Evolutionary conservation across 2,888 invertebrate species (phyloP), one percentile per base, ranked within the genome.

Genomic region (Terebella lapidaria): DNA sequence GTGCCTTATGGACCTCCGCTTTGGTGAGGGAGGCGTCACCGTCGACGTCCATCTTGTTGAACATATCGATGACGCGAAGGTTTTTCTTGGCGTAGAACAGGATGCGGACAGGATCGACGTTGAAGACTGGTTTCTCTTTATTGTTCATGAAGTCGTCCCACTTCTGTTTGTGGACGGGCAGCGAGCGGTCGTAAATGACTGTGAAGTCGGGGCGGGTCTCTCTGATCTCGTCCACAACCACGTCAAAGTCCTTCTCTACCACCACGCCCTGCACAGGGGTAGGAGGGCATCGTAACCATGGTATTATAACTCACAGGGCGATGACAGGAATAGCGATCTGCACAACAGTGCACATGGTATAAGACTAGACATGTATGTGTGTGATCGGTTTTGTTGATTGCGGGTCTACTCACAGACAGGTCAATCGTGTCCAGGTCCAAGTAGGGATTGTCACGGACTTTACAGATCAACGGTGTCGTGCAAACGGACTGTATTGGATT

Each of bases 401-500:
- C 45, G n/a, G 28, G 5, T 15, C 3, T 5, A 61, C 72, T 55
- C 61, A 76, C 77, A 63, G 71, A 63, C 27, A 77, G 56, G 54
- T 77, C 74, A 2, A 77, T 67, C 28, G 71, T 67, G 3, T 65
- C 62, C n/a, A 77, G 55, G 0, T 64, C 65, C 52, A 67, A 66
- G 22, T 72, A 67, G 29, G 64, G 69, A 3, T 67, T 61, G 15
- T 69, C 64, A 15, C 54, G 53, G 10, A 77, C 57, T 24, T 68
- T 63, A 3, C 66, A 60, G 15, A 77, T 56, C 22, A 77, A 59
- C 1, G 75, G 62, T 24, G 71, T 71, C 1, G 73, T 71, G 64
- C 71, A 72, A 1, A 69, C 67, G 2, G 74, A 70, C 1, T 74
- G 71, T 42, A 77, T 74, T 2, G 77, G 75, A 56, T 77, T 77